Evolutionary conservation across 2,113 vertebrate species (phyloP), one percentile per base, ranked within the genome.

Genomic region (Ibidorhyncha struthersii): DNA sequence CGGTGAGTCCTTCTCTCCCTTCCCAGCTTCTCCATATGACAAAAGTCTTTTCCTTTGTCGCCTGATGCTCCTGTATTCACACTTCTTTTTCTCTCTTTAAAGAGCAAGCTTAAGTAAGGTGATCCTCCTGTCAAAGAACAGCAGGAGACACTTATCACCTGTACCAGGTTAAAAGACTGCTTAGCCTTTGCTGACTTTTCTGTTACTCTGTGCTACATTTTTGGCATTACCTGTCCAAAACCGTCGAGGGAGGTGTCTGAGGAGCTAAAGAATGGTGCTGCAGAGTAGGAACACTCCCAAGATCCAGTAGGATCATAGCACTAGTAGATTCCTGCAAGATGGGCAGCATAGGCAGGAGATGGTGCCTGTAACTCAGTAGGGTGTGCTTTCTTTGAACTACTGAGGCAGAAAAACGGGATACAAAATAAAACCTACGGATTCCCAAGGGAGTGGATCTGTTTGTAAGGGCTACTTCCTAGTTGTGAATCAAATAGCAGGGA

Each of bases 1-100:
- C 99, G 93, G 99, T 99, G 95, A 99, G 99, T 98, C 72, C n/a
- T 67, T 5, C 10, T 20, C 18, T 62, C 9, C 36, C 41, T 58
- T 53, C 55, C 41, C 41, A 40, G 43, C 69, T 63, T 66, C 29
- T 70, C 32, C 20, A 45, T 7, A 8, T 6, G 20, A 43, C 36
- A n/a, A 4, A 81, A 93, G 17, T 40, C 1, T 77, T 52, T 85
- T 66, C 61, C 49, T 36, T 69, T 94, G 50, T 85, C 84, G 49
- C 82, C 63, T 81, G 61, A n/a, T 65, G 45, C 53, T 88, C 38
- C 79, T 88, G n/a, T 66, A 21, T 76, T 87, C 67, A 82, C 73
- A 36, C 73, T 63, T 80, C 15, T 82, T 82, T 82, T 84, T 74
- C 66, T 62, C 65, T 69, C 61, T 82, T 10, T 65, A 47, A 93